Conservation (phyloP, 2,797 vertebrate genomes). For the Megaceryle alcyon region DNA sequence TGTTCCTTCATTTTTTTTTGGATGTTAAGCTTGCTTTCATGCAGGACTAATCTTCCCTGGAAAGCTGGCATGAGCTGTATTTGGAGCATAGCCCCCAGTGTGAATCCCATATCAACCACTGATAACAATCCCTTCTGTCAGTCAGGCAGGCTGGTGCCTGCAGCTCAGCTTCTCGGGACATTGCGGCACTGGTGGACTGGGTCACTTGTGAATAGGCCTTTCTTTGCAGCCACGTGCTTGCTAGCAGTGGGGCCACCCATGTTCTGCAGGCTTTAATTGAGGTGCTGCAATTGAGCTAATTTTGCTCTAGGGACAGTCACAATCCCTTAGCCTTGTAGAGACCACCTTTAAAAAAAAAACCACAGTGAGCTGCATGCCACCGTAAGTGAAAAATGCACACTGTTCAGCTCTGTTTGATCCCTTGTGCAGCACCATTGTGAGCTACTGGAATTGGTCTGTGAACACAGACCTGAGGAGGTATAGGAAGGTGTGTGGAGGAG, state of each 20-base stretch:
- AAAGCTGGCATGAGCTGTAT: background rate
- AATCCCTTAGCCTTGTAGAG: background rate
- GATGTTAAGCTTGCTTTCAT: background rate
- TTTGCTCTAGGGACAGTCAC: background rate
- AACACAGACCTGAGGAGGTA: fast-evolving
- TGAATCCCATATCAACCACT: fast-evolving
- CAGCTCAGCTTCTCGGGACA: background rate
- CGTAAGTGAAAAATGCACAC: background rate
- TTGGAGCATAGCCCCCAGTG: background rate
- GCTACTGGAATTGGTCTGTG: fast-evolving
- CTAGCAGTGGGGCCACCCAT: background rate
- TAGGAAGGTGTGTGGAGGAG: background rate
- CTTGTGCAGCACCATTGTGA: fast-evolving
- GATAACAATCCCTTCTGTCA: background rate
- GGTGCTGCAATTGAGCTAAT: background rate
- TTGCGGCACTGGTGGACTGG: fast-evolving
- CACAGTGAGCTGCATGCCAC: background rate
- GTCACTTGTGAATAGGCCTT: background rate
- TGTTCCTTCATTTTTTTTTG: background rate
- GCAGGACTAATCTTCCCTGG: background rate
- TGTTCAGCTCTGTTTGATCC: background rate
- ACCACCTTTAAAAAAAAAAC: background rate
- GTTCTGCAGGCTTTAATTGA: fast-evolving
- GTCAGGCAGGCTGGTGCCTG: background rate
- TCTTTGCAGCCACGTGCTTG: background rate